phyloP scores from a whole-genome alignment of 2,797 vertebrate species.

The Lophius americanus region DNA sequence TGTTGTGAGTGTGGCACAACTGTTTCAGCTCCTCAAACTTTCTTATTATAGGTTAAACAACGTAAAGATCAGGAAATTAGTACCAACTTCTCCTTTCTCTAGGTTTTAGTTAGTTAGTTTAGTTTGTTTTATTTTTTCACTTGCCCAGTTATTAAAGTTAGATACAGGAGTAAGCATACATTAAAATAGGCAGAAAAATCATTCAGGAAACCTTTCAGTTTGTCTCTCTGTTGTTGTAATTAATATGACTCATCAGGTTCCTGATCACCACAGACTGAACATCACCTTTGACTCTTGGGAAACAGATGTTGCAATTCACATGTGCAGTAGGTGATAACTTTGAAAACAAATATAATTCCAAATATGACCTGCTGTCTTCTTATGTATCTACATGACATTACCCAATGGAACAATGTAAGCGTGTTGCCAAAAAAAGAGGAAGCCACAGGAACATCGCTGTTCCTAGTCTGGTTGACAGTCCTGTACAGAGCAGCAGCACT shows the following conservation, averaged over 20 bases:
- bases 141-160: background rate
- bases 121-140: constrained; percentile 6
- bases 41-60: constrained; percentile 21
- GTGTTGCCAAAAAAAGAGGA: constrained; percentile 24
- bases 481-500: constrained; percentile 33
- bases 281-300: constrained; percentile 11
- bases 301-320: constrained; percentile 12
- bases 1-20: constrained; percentile 2
- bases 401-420: constrained; percentile 9
- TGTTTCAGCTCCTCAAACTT: constrained; percentile 22
- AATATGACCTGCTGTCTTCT: constrained; percentile 10
- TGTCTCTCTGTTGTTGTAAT: constrained; percentile 7
- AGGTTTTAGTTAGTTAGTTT: background rate
- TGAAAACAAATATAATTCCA: constrained; percentile 12
- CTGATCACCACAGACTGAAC: constrained; percentile 12
- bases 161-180: background rate
- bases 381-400: constrained; percentile 20
- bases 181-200: constrained; percentile 3
- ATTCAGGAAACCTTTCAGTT: too few relatives aligned
- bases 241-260: constrained; percentile 27
- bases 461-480: constrained; percentile 29
- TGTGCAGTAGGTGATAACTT: background rate
- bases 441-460: constrained; percentile 22
- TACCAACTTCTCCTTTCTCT: constrained; percentile 8
- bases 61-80: constrained; percentile 7